A percentile compares a stretch with the other conserved stretches of the same genome.
Conservation (phyloP, 2,113 vertebrate genomes). For the Dasyurus viverrinus region DNA sequence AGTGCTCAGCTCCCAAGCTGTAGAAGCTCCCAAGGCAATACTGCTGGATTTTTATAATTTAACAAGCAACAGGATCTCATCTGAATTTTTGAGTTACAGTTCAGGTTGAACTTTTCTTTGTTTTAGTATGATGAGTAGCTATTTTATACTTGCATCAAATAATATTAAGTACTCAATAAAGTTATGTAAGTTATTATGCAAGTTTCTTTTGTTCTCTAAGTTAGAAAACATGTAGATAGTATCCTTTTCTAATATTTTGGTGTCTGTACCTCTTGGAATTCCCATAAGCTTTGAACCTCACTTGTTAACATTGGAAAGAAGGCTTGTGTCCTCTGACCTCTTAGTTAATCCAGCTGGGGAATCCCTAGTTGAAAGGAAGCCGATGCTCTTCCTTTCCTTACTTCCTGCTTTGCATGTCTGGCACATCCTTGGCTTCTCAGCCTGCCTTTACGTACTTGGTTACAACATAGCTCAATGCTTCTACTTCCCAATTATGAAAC, state of each 20-base stretch:
- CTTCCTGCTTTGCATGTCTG: conserved; percentile 66
- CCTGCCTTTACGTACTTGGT: conserved; percentile 54
- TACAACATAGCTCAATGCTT: conserved; percentile 63
- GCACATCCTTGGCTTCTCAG: conserved; percentile 42
- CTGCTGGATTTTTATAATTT: neutral
- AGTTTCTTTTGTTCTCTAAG: conserved; percentile 22
- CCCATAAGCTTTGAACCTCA: neutral
- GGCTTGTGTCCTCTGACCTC: conserved; percentile 57
- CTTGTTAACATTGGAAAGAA: conserved; percentile 42
- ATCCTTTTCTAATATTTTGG: neutral
- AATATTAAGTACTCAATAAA: conserved; percentile 21
- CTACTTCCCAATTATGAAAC: conserved; percentile 60
- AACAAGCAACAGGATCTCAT: neutral
- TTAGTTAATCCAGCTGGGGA: conserved; percentile 68
- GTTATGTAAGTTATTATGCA: neutral
- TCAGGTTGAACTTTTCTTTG: neutral
- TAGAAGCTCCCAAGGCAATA: neutral
- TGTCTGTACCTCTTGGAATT: conserved; percentile 18
- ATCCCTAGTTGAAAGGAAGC: conserved; percentile 72
- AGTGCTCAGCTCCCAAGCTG: neutral
- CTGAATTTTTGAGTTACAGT: neutral
- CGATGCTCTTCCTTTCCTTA: conserved; percentile 61
- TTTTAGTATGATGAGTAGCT: neutral
- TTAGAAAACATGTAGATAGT: neutral
- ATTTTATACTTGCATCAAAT: neutral